Evolutionary conservation across 1,140 invertebrate genomes (phyloP), one percentile per base, ranked within the genome.

Genomic region (Eupeodes corollae): DNA sequence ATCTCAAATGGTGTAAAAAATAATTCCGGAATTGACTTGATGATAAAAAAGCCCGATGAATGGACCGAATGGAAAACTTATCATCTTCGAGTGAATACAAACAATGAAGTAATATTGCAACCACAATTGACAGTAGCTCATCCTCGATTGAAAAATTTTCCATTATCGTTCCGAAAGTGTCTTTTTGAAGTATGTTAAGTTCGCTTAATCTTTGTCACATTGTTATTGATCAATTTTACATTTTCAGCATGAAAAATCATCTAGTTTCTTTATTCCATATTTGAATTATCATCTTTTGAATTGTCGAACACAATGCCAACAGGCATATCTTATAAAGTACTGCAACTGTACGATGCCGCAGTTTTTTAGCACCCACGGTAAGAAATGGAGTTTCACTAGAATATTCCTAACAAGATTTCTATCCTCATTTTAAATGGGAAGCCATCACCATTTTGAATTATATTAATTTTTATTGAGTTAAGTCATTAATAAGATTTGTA

Each of bases 271-370:
- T 26, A 26, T 26, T 14, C 39, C 21, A 9, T 31, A 15, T 5
- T 33, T 63, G 18, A 16, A 41, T 13, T 61, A 61, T 44, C 55
- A 50, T 47, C 45, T 49, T 0, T 14, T 49, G 5, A 63, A 63
- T 31, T 63, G 61, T 48, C 33, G 55, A 26, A 45, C 47, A 6
- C 32, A 43, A 14, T 63, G 61, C n/a, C 38, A 59, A 9, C 61
- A 63, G 12, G 34, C 44, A 10, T 42, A 53, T 13, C 46, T 63
- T 6, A 37, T 52, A 1, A 34, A 41, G 3, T 38, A 35, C 38
- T 63, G 61, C 50, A 61, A 53, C 6, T 63, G 61, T 21, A 52
- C 58, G 19, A 41, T 51, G 19, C 53, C 61, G 0, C 41, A 50
- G 2, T 56, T 49, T 13, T 46, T 59, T 19, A 58, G 58, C 0